Evolutionary conservation across 2,113 vertebrate genomes (phyloP).

Genomic region (Brachirus orientalis): DNA sequence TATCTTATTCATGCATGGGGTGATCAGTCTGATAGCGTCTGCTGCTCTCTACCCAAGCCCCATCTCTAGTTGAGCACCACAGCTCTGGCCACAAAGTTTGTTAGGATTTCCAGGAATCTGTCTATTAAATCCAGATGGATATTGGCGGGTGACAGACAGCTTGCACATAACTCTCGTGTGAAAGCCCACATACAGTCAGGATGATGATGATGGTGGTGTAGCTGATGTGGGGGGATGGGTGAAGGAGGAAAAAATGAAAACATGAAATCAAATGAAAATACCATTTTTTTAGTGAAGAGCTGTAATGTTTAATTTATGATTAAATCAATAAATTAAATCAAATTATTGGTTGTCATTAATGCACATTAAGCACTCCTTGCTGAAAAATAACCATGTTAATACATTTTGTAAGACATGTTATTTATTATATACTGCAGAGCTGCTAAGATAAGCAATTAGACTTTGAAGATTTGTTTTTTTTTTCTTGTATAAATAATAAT

Average conservation of each 20-base stretch:
- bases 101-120: slow-evolving; percentile 41
- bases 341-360: no score
- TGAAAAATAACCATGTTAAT: no score
- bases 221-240: slow-evolving; percentile 44
- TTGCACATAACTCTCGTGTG: slow-evolving; percentile 35
- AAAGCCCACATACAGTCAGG: slow-evolving; percentile 20
- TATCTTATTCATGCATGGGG: slow-evolving; percentile 36
- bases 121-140: slow-evolving; percentile 48
- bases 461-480: no score
- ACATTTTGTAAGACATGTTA: no score
- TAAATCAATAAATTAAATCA: no score
- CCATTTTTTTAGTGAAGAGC: background rate
- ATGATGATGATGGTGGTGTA: slow-evolving; percentile 7
- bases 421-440: no score
- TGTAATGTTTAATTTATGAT: background rate
- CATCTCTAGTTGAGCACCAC: slow-evolving; percentile 22
- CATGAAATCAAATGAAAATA: no score
- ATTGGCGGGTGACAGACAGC: slow-evolving; percentile 54
- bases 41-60: slow-evolving; percentile 20
- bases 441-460: no score
- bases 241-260: background rate
- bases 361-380: no score
- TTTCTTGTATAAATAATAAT: no score
- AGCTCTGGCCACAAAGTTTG: slow-evolving; percentile 34
- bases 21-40: slow-evolving; percentile 12